These are phyloP conservation scores for Phenacoccus solenopsis DNA, from an alignment of 1,140 invertebrate species.

Conservation along the genomic window DNA sequence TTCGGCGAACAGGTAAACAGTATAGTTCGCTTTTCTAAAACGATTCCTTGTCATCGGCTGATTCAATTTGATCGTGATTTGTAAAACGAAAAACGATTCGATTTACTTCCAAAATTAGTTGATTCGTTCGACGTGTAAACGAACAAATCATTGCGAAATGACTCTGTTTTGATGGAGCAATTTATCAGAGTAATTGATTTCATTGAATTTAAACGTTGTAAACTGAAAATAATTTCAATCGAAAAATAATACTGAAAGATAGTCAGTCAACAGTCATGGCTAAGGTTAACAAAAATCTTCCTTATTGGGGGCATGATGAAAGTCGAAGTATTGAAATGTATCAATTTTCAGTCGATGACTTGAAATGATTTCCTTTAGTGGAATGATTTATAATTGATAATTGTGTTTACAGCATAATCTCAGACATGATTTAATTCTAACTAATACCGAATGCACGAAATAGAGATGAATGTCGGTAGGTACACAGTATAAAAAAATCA, in stretches of 20 bases:
- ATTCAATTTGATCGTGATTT: constrained; percentile 8
- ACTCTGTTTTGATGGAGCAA: not conserved
- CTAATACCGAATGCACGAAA: too few relatives aligned
- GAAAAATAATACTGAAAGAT: not conserved
- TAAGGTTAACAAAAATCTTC: not conserved
- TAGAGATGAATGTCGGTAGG: not conserved
- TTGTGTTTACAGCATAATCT: not conserved
- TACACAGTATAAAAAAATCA: not conserved
- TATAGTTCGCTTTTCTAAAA: not conserved
- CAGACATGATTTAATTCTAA: too few relatives aligned
- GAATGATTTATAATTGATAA: not conserved
- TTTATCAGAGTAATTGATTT: not conserved
- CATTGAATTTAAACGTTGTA: not conserved
- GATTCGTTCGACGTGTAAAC: not conserved
- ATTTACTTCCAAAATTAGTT: not conserved
- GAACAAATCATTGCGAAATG: not conserved
- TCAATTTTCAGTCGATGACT: not conserved
- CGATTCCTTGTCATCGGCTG: constrained; percentile 6
- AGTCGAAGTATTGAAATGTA: not conserved
- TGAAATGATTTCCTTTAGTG: not conserved
- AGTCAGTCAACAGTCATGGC: too few relatives aligned
- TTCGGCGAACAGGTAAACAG: not conserved
- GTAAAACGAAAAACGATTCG: constrained; percentile 12
- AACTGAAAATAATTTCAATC: not conserved
- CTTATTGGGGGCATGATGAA: not conserved